Evolutionary conservation across 2,888 invertebrate species (phyloP).

Genomic region (Torymus texanus): DNA sequence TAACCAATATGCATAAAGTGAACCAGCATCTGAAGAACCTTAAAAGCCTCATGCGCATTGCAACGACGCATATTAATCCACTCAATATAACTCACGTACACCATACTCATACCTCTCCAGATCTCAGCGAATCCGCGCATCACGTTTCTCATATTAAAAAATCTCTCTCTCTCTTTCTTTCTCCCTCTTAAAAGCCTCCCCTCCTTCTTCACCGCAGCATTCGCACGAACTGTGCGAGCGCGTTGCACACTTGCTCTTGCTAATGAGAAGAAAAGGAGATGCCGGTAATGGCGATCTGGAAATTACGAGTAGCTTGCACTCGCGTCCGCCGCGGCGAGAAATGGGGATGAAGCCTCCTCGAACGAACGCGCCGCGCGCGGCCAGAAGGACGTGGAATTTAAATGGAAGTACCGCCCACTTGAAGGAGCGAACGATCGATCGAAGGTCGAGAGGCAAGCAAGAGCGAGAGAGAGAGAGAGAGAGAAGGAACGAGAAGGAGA

Average conservation of each 20-base stretch:
- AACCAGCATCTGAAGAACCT: too few species aligned
- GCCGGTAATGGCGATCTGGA: slow-evolving; percentile 48
- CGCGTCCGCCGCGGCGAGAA: slow-evolving; percentile 6
- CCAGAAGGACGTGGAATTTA: slow-evolving; percentile 53
- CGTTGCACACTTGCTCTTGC: background rate
- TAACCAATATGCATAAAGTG: too few species aligned
- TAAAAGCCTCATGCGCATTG: too few species aligned
- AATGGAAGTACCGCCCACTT: slow-evolving; percentile 59
- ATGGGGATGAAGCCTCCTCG: slow-evolving; percentile 27
- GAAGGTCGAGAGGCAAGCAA: slow-evolving; percentile 50
- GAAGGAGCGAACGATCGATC: slow-evolving; percentile 54
- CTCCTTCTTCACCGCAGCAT: background rate
- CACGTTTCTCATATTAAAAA: slow-evolving; percentile 44
- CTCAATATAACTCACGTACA: slow-evolving; percentile 39
- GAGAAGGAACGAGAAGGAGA: slow-evolving; percentile 19
- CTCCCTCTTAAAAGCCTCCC: background rate
- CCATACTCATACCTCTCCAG: background rate
- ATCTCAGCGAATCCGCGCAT: slow-evolving; percentile 9
- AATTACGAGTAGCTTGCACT: slow-evolving; percentile 52
- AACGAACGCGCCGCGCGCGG: slow-evolving; percentile 26
- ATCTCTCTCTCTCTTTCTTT: background rate
- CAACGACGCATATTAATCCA: slow-evolving; percentile 24
- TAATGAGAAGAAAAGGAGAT: slow-evolving; percentile 51
- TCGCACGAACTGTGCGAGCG: background rate
- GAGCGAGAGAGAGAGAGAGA: slow-evolving; percentile 36